Conservation (phyloP, 2,113 vertebrate species). For the Chauna torquata region DNA sequence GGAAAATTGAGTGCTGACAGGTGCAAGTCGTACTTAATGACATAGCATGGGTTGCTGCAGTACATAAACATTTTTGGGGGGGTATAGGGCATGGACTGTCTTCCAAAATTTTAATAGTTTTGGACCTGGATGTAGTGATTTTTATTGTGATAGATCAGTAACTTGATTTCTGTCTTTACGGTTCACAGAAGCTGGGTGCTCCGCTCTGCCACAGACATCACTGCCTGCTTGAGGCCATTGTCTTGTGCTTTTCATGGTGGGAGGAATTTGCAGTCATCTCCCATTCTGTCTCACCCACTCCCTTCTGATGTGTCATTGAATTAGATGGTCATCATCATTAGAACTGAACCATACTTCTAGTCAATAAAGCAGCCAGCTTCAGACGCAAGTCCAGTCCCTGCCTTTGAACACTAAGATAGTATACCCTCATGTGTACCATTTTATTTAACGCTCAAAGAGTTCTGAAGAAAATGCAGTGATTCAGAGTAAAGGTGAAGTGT, state of each 20-base stretch:
- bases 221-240: neutral
- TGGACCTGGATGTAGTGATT: neutral
- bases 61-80: neutral
- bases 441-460: accelerated
- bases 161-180: neutral
- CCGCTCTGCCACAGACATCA: neutral
- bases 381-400: neutral
- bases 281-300: neutral
- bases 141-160: neutral
- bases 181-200: neutral
- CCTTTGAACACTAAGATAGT: neutral
- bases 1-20: neutral
- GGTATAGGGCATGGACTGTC: neutral
- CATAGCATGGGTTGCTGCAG: neutral
- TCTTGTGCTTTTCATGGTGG: neutral
- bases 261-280: neutral
- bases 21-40: neutral
- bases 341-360: neutral
- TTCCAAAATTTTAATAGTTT: neutral
- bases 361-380: neutral
- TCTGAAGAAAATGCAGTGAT: neutral
- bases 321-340: neutral
- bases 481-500: neutral
- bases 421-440: neutral
- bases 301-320: neutral